Evolutionary conservation across 2,797 vertebrate genomes (phyloP), one percentile per base, ranked within the genome.

Genomic region (Cyclopterus lumpus): DNA sequence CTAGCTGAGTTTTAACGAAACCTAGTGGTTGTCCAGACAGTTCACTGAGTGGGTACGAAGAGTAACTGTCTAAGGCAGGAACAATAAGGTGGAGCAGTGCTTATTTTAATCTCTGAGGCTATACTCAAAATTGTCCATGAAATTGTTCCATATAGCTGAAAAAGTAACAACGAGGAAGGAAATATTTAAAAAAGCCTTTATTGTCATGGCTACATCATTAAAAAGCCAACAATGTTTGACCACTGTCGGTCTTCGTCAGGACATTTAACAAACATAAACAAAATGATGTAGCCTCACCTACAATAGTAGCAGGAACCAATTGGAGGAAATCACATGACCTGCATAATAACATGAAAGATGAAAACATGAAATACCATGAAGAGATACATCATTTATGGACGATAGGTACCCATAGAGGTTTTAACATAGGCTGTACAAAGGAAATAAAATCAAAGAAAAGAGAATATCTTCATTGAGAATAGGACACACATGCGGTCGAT

Each of bases 61-160:
- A 70, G 24, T 36, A 24, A 49, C 55, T 61, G 70, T 87, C 34
- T 55, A n/a, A 67, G 38, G 12, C 55, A 20, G 63, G n/a, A 55
- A 40, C 58, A 71, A 63, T 54, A 30, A 48, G 28, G 5, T 5
- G 2, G 20, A 57, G 16, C n/a, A 4, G 42, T 63, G 24, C 18
- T 63, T 54, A 62, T 81, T 68, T 54, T 30, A 51, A 61, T 66
- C 28, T 67, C 22, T 54, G 6, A 26, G 6, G 69, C 2, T 48
- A 1, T 6, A 9, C 16, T 10, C 32, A 24, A 24, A 62, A 64
- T 34, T 14, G 8, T 26, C 28, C 28, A 57, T n/a, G 8, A 24
- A 15, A 42, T 62, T 30, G 20, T 67, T 48, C n/a, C 18, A 26
- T 26, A 36, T 58, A 55, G 26, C 11, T 11, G 8, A 60, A 22